These are phyloP conservation scores for Gadus macrocephalus DNA, from an alignment of 2,113 vertebrate genomes.

Conservation along the genomic window DNA sequence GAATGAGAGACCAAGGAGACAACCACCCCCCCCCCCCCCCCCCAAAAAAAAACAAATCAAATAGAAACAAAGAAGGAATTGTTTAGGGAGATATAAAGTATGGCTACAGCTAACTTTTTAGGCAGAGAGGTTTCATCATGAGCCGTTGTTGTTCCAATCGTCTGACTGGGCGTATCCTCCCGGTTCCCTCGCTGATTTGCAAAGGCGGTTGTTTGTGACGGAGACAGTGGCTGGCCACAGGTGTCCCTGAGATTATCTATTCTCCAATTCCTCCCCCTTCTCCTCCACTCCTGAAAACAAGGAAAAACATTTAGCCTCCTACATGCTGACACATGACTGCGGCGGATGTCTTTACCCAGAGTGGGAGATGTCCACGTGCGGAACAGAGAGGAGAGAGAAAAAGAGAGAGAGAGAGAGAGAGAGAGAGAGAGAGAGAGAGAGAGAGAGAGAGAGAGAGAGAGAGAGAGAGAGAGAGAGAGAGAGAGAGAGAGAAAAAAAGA, in stretches of 20 bases:
- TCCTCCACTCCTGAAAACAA: conserved; percentile 49
- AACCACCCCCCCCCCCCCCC: no score
- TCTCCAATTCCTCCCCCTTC: conserved; percentile 30
- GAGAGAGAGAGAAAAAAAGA: background rate
- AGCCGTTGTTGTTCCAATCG: background rate
- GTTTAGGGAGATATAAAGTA: no score
- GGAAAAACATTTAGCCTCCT: conserved; percentile 50
- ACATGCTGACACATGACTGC: conserved; percentile 33
- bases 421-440: background rate
- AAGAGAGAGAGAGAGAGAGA: background rate
- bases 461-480: background rate
- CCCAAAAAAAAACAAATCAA: no score
- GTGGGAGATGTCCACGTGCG: conserved; percentile 37
- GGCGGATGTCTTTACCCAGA: conserved; percentile 34
- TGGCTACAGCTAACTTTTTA: background rate
- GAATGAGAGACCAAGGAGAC: no score
- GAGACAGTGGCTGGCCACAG: conserved; percentile 64
- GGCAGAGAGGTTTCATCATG: background rate
- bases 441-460: conserved; percentile 13
- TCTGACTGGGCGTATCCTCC: conserved; percentile 23
- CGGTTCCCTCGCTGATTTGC: conserved; percentile 52
- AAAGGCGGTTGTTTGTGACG: conserved; percentile 54
- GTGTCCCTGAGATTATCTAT: conserved; percentile 65
- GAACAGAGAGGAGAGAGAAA: background rate
- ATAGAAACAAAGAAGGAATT: no score